Base-by-base conservation (phyloP, 2,113 vertebrate species). In the Centropristis striata region DNA sequence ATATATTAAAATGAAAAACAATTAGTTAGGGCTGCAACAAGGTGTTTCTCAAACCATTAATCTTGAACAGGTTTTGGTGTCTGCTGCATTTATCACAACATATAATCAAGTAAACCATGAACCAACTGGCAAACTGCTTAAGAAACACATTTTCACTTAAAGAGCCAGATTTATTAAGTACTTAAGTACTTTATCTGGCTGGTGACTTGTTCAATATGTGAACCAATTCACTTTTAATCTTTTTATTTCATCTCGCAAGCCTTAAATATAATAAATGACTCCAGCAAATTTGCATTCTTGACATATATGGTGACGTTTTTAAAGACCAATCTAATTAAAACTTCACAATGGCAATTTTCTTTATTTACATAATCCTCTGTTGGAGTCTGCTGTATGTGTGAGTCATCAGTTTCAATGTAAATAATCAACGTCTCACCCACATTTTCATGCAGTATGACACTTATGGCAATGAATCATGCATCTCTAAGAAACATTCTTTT, bases 321-420 rank as follows among this genome's bases (percentile, higher is more conserved):
- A 16, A 71, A 68, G 36, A 57, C 21, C 50, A 75, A 67, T 70
- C 44, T 42, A 64, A 83, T 81, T 81, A 75, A 85, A 68, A 46
- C 51, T 59, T 50, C 15, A 41, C 21, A 1, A 72, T 39, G 15
- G 25, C 21, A 55, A 70, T 73, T 71, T 70, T 25, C 36, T 42
- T 25, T 71, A 23, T 81, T 85, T 81, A 69, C 55, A 78, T 88
- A 80, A 86, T 80, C 61, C 75, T 55, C 49, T 63, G 71, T 37
- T 55, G 64, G 71, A 20, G 54, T 77, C 67, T 23, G 5, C 11
- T 53, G 15, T 67, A 32, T 44, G 59, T 44, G 12, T 86, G 78
- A 81, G 67, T 88, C 80, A 86, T 85, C 79, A 57, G 21, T 75
- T 85, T 83, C n/a, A 39, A 42, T 44, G 49, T 32, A 76, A 66